A percentile compares a stretch with the other conserved stretches of the same genome.
Evolutionary conservation across 1,140 invertebrate genomes (phyloP).

Genomic region (Oedothorax gibbosus): DNA sequence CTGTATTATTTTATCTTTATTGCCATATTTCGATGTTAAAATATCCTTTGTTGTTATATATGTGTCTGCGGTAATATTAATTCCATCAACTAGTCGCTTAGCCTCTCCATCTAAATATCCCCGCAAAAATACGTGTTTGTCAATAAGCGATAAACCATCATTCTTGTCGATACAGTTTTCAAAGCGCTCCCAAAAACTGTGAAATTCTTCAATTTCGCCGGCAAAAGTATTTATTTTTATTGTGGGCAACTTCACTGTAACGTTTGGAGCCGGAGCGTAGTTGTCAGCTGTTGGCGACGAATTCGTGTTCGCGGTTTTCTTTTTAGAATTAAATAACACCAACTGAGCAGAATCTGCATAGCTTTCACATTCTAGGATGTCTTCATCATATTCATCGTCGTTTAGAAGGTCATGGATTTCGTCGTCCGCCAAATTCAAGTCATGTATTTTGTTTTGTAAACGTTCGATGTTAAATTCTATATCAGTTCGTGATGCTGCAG

Average conservation of each 20-base stretch:
- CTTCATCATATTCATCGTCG: not conserved
- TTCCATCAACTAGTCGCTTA: too few species aligned
- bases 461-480: not conserved
- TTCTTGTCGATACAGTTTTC: not conserved
- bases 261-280: not conserved
- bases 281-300: not conserved
- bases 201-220: not conserved
- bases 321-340: not conserved
- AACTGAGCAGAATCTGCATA: not conserved
- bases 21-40: slow-evolving; percentile 12
- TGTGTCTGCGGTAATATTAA: too few species aligned
- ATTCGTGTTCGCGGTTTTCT: not conserved
- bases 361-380: not conserved
- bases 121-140: too few species aligned
- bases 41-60: too few species aligned
- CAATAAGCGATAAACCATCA: too few species aligned
- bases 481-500: not conserved
- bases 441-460: not conserved
- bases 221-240: not conserved
- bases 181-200: not conserved
- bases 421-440: not conserved
- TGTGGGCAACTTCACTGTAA: not conserved
- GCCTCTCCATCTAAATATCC: too few species aligned
- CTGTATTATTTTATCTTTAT: not conserved
- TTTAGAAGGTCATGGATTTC: not conserved